A percentile compares a stretch with the other conserved stretches of the same genome.
Evolutionary conservation across 2,888 invertebrate species (phyloP).

Genomic region (Prosapia bicincta): DNA sequence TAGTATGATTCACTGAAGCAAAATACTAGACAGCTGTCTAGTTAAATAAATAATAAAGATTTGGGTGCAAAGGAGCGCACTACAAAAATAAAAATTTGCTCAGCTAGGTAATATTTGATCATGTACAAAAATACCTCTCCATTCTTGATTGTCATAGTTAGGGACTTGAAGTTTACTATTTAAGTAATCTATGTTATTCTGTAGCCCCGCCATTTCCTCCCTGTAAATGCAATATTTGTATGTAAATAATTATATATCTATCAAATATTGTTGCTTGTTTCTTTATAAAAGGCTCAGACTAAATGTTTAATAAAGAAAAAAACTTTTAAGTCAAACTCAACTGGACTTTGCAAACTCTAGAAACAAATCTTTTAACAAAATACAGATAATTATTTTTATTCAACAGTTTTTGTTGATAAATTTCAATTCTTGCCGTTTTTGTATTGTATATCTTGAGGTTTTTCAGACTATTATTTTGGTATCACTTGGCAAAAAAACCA

Average conservation of each 20-base stretch:
- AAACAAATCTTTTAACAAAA: too few species aligned
- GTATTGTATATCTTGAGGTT: too few species aligned
- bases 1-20: too few species aligned
- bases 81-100: neutral
- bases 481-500: too few species aligned
- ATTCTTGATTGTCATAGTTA: conserved; percentile 41
- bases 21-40: neutral
- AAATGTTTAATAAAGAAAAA: too few species aligned
- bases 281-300: too few species aligned
- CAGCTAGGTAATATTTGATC: neutral
- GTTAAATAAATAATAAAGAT: neutral
- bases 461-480: too few species aligned
- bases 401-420: too few species aligned
- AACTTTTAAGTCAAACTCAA: too few species aligned
- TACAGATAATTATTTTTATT: too few species aligned
- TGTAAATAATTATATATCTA: conserved; percentile 10
- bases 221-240: conserved; percentile 48
- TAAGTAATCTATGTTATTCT: conserved; percentile 71
- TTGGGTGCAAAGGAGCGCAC: neutral
- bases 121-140: conserved; percentile 37
- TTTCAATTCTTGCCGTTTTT: too few species aligned
- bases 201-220: conserved; percentile 76
- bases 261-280: neutral
- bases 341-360: too few species aligned
- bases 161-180: conserved; percentile 45